These are phyloP conservation scores for Centropus bengalensis DNA, from an alignment of 2,113 vertebrate species.

Conservation along the genomic window DNA sequence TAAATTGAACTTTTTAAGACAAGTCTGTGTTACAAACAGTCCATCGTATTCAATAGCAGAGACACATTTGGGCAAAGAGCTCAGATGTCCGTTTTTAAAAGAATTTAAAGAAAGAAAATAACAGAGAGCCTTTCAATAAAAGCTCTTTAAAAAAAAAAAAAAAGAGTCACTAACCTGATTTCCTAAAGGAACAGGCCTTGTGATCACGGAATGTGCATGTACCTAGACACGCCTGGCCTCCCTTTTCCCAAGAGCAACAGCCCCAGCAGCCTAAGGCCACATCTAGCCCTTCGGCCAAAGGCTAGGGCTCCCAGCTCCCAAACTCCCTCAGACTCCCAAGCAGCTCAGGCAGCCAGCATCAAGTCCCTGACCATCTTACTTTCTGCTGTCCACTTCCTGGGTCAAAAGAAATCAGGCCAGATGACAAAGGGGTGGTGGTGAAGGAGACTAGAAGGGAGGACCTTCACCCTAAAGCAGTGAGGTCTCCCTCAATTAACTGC, in stretches of 20 bases:
- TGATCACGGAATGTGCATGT: rapidly evolving
- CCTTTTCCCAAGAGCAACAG: not conserved
- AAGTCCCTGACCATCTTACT: not conserved
- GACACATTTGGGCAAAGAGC: not conserved
- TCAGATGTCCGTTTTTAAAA: not conserved
- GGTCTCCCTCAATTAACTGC: not conserved
- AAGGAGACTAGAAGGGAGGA: not conserved
- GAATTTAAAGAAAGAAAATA: not conserved
- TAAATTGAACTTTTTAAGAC: not conserved
- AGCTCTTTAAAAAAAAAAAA: not conserved
- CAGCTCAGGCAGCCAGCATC: rapidly evolving
- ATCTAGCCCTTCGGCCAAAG: not conserved
- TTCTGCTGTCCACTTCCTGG: not conserved
- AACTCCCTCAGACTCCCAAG: not conserved
- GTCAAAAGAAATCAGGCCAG: not conserved
- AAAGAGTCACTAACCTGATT: not conserved
- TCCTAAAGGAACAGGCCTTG: not conserved
- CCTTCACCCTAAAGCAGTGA: not conserved
- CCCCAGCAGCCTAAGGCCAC: not conserved
- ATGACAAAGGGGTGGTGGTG: not conserved
- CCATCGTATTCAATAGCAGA: not conserved
- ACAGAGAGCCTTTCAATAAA: not conserved
- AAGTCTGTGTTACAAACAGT: not conserved
- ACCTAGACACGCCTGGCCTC: not conserved
- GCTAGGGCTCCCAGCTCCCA: not conserved